A percentile compares a stretch with the other conserved stretches of the same genome.
Evolutionary conservation across 2,797 vertebrate genomes (phyloP).

Genomic region (Chrosomus eos): DNA sequence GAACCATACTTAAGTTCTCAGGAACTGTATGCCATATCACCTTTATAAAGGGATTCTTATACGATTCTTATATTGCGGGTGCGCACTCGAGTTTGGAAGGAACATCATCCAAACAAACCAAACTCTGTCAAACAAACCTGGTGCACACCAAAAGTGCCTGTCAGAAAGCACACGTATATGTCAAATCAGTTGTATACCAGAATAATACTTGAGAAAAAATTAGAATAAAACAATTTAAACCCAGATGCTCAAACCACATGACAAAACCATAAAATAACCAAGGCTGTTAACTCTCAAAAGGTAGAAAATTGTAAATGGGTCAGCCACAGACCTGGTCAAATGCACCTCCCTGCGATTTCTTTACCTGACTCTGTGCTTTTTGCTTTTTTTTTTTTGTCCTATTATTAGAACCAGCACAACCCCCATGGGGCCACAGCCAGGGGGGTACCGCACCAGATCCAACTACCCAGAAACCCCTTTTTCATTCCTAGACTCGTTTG

Average conservation of each 20-base stretch:
- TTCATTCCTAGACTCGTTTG: background rate
- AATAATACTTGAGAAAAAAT: background rate
- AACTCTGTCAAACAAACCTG: background rate
- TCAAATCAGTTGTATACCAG: background rate
- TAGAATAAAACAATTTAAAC: background rate
- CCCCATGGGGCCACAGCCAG: slow-evolving; percentile 27
- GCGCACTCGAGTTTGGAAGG: background rate
- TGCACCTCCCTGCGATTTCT: background rate
- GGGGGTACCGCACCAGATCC: slow-evolving; percentile 23
- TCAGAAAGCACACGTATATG: background rate
- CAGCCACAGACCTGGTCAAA: slow-evolving; percentile 15
- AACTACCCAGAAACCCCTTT: background rate
- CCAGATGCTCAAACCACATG: background rate
- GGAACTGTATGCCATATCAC: background rate
- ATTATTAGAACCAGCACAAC: slow-evolving; percentile 50
- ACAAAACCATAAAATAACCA: background rate
- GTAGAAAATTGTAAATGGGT: slow-evolving; percentile 35
- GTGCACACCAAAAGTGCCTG: background rate
- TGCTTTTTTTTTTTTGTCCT: slow-evolving; percentile 24
- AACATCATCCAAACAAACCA: background rate
- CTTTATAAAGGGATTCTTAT: background rate
- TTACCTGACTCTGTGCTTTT: slow-evolving; percentile 29
- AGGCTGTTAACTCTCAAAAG: background rate
- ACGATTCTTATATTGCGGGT: background rate
- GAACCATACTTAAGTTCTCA: background rate